Conservation (phyloP, 2,113 vertebrate species). For the Chrysemys picta region DNA sequence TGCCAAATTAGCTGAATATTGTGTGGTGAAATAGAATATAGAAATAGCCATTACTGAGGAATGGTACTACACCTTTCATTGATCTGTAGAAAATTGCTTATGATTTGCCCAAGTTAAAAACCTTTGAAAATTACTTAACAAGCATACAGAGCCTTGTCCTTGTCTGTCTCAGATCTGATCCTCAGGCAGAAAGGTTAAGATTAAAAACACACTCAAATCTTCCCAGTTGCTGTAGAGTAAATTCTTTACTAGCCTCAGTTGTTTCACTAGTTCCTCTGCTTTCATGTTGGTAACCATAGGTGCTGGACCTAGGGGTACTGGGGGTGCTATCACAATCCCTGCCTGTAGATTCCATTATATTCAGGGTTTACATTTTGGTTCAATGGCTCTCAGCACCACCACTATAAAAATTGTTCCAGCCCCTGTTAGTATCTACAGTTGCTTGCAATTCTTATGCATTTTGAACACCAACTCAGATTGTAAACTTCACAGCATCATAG, state of each 20-base stretch:
- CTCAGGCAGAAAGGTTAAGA: background rate
- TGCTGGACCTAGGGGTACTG: no score
- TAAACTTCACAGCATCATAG: background rate
- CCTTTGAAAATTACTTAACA: background rate
- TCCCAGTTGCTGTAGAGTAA: background rate
- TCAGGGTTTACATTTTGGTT: no score
- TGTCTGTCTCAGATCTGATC: background rate
- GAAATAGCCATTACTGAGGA: background rate
- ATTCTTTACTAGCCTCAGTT: background rate
- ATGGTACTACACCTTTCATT: fast-evolving
- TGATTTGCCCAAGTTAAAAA: background rate
- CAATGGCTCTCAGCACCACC: no score
- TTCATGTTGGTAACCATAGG: background rate
- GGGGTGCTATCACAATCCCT: no score
- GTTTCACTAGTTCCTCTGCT: background rate
- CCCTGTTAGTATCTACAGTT: background rate
- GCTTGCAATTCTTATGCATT: background rate
- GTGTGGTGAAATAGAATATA: background rate
- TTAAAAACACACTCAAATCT: background rate
- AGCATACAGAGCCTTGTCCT: fast-evolving
- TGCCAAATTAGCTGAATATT: background rate
- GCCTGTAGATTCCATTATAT: no score
- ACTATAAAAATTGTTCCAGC: background rate
- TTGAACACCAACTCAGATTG: background rate
- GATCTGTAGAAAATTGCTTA: background rate